Conservation (phyloP, 2,113 vertebrate genomes). For the Platichthys stellatus region DNA sequence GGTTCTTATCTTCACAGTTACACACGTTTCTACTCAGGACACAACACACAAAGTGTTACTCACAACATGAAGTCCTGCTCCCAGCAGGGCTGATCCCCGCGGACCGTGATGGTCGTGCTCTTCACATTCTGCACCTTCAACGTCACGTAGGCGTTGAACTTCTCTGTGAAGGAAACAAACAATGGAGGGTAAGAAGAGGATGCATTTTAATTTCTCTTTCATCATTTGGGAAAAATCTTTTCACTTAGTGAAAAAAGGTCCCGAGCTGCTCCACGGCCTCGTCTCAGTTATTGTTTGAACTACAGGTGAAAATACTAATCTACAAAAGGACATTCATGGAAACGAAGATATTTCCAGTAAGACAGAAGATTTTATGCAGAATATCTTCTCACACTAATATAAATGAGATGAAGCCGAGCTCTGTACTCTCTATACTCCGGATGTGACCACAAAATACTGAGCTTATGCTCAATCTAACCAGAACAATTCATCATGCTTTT, state of each 20-base stretch:
- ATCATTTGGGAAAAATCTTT: too few species aligned
- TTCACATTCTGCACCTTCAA: constrained; percentile 98
- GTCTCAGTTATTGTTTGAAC: background rate
- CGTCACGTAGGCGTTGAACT: constrained; percentile 95
- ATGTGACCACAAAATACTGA: too few species aligned
- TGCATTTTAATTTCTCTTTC: too few species aligned
- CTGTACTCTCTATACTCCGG: too few species aligned
- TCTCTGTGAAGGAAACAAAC: constrained; percentile 81
- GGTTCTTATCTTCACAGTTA: too few species aligned
- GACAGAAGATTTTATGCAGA: background rate
- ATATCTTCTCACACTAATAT: background rate
- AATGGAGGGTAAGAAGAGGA: background rate
- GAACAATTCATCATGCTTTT: too few species aligned
- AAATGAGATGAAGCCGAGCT: background rate
- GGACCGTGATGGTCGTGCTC: constrained; percentile 92
- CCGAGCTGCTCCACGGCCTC: too few species aligned
- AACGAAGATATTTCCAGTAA: background rate
- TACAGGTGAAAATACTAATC: background rate
- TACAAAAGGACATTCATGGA: background rate
- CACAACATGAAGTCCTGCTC: constrained; percentile 99
- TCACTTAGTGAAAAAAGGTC: too few species aligned
- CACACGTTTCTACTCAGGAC: too few species aligned
- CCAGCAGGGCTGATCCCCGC: constrained; percentile 93
- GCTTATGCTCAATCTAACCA: too few species aligned
- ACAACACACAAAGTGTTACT: constrained; percentile 72